A percentile compares a stretch with the other conserved stretches of the same genome.
phyloP scores from a whole-genome alignment of 2,113 vertebrate species.

The Rattus norvegicus region GRCr8 NC_086028.1:14050501-14051000 shows the following conservation, averaged over 20 bases:
- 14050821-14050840: neutral
- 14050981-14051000: too few relatives aligned
- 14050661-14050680: neutral
- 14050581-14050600: neutral
- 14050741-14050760: neutral
- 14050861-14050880: neutral
- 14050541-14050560: neutral
- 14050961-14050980: neutral
- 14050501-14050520: neutral
- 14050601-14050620: conserved; percentile 8
- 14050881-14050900: neutral
- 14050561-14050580: neutral
- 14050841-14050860: neutral
- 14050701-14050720: neutral
- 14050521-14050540: neutral
- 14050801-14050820: neutral
- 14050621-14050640: neutral
- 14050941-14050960: neutral
- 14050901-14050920: neutral
- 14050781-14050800: neutral
- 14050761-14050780: neutral
- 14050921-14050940: neutral
- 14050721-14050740: neutral
- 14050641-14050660: neutral
- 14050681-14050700: neutral